Conservation (phyloP, 2,113 vertebrate genomes). For the Microtus ochrogaster region DNA sequence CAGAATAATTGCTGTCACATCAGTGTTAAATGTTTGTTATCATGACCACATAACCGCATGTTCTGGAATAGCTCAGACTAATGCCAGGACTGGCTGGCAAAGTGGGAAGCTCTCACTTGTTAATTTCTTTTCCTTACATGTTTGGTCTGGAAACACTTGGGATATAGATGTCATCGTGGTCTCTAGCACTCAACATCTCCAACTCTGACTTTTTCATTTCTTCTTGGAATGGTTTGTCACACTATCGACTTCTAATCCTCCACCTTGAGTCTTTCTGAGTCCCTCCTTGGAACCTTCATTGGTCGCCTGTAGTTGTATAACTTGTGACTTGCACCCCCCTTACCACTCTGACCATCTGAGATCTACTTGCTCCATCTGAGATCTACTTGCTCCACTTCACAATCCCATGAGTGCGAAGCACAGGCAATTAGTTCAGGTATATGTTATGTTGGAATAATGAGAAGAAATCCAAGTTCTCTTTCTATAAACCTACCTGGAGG, state of each 20-base stretch:
- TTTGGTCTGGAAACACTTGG: conserved; percentile 20
- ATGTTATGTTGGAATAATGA: not conserved
- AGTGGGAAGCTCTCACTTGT: not conserved
- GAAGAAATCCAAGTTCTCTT: conserved; percentile 15
- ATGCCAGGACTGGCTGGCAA: not conserved
- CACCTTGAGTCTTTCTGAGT: not conserved
- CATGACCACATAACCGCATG: not conserved
- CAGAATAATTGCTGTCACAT: not conserved
- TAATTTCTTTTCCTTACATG: not conserved
- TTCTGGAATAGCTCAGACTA: not conserved
- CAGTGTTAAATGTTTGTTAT: not conserved
- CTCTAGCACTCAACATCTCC: not conserved
- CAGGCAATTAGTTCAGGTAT: not conserved
- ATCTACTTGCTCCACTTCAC: not conserved
- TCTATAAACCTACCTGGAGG: not conserved
- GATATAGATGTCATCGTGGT: not conserved
- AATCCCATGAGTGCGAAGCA: not conserved
- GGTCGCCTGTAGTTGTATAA: conserved; percentile 25
- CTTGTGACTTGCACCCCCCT: not conserved
- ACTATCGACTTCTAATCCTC: conserved; percentile 28
- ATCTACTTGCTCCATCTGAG: not conserved
- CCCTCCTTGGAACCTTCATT: not conserved
- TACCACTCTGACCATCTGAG: not conserved
- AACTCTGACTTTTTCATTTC: not conserved
- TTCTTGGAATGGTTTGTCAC: not conserved